Percentiles rank a stretch among this genome's conserved stretches.
Evolutionary conservation across 2,888 invertebrate species (phyloP).

Genomic region (Hydrotaea diabolus): DNA sequence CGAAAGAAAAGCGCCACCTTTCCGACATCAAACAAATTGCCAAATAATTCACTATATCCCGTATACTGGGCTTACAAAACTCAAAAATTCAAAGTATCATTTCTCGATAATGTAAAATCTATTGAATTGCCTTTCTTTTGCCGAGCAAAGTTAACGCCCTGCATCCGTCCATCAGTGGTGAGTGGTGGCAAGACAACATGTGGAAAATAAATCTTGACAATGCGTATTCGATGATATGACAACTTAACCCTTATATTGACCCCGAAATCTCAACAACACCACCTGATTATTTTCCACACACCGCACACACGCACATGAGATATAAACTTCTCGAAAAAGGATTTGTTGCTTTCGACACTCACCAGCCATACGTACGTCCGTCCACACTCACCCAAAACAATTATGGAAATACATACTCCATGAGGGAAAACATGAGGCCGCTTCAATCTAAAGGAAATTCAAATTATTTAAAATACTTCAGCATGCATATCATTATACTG

Average conservation of each 20-base stretch:
- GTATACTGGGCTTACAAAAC: background rate
- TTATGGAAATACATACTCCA: slow-evolving; percentile 25
- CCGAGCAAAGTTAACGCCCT: background rate
- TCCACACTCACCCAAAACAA: slow-evolving; percentile 20
- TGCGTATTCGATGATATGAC: slow-evolving; percentile 23
- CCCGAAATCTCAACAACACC: slow-evolving; percentile 38
- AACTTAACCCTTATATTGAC: slow-evolving; percentile 51
- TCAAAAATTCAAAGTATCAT: slow-evolving; percentile 20
- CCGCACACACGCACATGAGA: background rate
- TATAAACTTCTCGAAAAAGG: slow-evolving; percentile 20
- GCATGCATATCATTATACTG: slow-evolving; percentile 50
- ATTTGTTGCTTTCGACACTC: slow-evolving; percentile 47
- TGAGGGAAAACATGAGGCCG: slow-evolving; percentile 41
- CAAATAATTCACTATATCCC: slow-evolving; percentile 16
- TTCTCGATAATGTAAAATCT: background rate
- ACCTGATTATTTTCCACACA: slow-evolving; percentile 49
- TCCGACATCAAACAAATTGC: slow-evolving; percentile 22
- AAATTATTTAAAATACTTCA: slow-evolving; percentile 59
- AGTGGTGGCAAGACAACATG: background rate
- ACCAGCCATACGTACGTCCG: background rate
- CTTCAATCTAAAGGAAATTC: slow-evolving; percentile 27
- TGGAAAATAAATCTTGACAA: slow-evolving; percentile 7
- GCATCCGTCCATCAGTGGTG: background rate
- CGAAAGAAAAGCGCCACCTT: background rate
- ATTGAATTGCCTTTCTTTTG: slow-evolving; percentile 18